These are phyloP conservation scores for Aradophagus sp. DNA, from an alignment of 1,140 invertebrate genomes.

Conservation along the genomic window DNA sequence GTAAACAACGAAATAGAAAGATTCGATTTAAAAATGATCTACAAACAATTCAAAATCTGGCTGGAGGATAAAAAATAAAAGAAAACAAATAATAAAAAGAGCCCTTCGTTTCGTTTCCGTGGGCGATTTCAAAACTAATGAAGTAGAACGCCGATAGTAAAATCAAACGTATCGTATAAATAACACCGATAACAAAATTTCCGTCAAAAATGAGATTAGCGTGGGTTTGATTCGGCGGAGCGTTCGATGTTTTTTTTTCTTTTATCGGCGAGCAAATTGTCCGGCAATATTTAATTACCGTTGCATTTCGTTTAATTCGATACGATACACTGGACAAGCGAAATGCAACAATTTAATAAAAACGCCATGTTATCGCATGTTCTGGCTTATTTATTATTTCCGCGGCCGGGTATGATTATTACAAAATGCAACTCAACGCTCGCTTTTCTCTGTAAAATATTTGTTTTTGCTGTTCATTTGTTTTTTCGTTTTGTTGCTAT, in stretches of 20 bases:
- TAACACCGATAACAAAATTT: slow-evolving; percentile 31
- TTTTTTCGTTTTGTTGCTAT: slow-evolving; percentile 20
- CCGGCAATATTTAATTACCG: slow-evolving; percentile 34
- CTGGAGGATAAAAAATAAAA: too few relatives aligned
- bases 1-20: too few relatives aligned
- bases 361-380: too few relatives aligned
- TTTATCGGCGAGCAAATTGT: slow-evolving; percentile 12
- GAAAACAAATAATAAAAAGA: too few relatives aligned
- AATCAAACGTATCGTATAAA: slow-evolving; percentile 27
- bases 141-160: slow-evolving; percentile 27
- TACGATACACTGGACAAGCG: neutral
- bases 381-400: too few relatives aligned
- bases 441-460: too few relatives aligned
- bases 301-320: slow-evolving; percentile 23
- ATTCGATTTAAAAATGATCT: too few relatives aligned
- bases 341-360: slow-evolving; percentile 25
- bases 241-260: slow-evolving; percentile 14
- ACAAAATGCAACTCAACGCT: too few relatives aligned
- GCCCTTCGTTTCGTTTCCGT: too few relatives aligned
- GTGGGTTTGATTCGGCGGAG: slow-evolving; percentile 12
- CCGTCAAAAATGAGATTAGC: slow-evolving; percentile 32
- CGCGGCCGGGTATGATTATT: too few relatives aligned
- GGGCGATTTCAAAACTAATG: slow-evolving; percentile 6
- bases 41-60: too few relatives aligned
- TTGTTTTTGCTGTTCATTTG: slow-evolving; percentile 12